Base-by-base conservation (phyloP, 2,888 invertebrate genomes). In the Eucriotettix oculatus region DNA sequence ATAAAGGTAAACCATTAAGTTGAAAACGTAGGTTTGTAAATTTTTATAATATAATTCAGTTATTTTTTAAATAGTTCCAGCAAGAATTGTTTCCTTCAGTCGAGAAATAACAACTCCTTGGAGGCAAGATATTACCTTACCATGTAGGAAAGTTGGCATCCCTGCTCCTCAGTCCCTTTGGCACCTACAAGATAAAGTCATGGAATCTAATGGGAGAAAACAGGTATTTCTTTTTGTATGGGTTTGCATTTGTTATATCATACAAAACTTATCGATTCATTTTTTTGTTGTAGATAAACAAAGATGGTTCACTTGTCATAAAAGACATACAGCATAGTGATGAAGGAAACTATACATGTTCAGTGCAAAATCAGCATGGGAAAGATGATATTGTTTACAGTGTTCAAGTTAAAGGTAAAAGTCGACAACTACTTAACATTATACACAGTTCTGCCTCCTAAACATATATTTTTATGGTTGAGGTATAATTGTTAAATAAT, bases 271-370 rank as follows among this genome's bases (percentile, higher is more conserved):
- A 41, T 56, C 48, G 16, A 12, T 1, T 16, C 10, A 55, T 56
- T 60, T n/a, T n/a, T 53, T 53, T 16, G 54, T 67, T 67, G 29
- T 63, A 69, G 68, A 64, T 68, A 52, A 65, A 62, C 17, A 69
- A 69, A 64, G 74, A 90, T 67, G 88, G 88, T 0, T 86, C 88
- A 1, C 75, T 91, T 40, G 79, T 84, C 57, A 85, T 91, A 64
- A 82, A 84, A 72, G 89, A 86, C 44, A 76, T 87, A 9, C 88
- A 90, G 71, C 84, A 85, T 66, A 82, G 83, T 29, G 93, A 94
- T 73, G 87, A 87, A 66, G 92, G 90, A 14, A 93, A 93, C 75
- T 95, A 93, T 73, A 90, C 91, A 0, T 95, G 94, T 70, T 77
- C 80, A 44, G 91, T 91, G 0, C 88, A 90, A 69, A 94, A 95